Percentiles rank a stretch among this genome's conserved stretches.
Evolutionary conservation across 2,797 vertebrate species (phyloP).

Genomic region (Clangula hyemalis): DNA sequence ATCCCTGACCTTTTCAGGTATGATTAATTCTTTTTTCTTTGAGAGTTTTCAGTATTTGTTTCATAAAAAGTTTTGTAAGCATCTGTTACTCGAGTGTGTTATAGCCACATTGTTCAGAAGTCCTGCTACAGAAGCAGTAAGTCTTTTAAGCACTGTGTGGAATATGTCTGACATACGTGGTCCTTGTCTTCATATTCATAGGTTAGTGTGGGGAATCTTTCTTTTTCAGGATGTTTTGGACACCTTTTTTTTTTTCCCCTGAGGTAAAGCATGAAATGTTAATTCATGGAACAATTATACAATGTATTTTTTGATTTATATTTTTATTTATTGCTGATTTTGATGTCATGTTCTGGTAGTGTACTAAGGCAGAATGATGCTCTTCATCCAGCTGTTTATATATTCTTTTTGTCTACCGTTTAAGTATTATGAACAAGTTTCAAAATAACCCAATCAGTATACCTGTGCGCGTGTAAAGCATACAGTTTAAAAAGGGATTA

Average conservation of each 20-base stretch:
- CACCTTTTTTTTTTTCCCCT: neutral
- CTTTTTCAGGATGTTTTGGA: conserved; percentile 52
- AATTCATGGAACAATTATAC: neutral
- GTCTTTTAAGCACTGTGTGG: conserved; percentile 4
- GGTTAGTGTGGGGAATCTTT: conserved; percentile 8
- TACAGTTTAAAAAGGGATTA: neutral
- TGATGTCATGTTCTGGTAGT: conserved; percentile 11
- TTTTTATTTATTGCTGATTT: conserved; percentile 61
- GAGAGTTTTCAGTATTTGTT: conserved; percentile 27
- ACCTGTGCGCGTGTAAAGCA: neutral
- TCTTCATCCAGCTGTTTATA: neutral
- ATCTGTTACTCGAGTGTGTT: neutral
- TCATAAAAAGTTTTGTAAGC: neutral
- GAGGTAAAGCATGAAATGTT: conserved; percentile 9
- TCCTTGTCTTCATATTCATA: conserved; percentile 48
- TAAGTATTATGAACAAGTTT: neutral
- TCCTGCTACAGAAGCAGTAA: neutral
- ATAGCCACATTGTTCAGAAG: neutral
- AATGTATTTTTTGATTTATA: conserved; percentile 30
- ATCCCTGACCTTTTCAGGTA: neutral
- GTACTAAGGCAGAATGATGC: conserved; percentile 19
- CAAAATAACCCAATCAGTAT: conserved; percentile 14
- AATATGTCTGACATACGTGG: neutral
- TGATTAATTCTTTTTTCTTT: conserved; percentile 40
- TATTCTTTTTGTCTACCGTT: neutral